Percentiles rank a stretch among this genome's conserved stretches.
Conservation (phyloP, 2,113 vertebrate species). For the Microtus pennsylvanicus region DNA sequence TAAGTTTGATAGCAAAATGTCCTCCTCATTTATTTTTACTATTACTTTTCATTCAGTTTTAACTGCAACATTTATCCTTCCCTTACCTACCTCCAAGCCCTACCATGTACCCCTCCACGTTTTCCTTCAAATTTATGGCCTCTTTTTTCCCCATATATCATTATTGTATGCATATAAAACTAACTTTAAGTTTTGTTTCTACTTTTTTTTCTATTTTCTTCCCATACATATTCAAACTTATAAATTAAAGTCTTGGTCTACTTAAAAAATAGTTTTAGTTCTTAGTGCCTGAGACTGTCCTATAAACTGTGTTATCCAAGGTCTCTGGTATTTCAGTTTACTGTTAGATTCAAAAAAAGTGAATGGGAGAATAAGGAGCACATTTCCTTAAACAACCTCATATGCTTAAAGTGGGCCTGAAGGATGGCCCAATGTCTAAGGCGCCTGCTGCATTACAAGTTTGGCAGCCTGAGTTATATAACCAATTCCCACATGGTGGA, state of each 20-base stretch:
- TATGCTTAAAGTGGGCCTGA: neutral
- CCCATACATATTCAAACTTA: neutral
- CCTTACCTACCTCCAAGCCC: neutral
- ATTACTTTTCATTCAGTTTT: neutral
- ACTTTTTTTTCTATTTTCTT: neutral
- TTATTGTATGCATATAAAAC: neutral
- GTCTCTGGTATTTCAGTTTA: neutral
- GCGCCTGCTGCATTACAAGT: too few relatives aligned
- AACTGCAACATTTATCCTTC: neutral
- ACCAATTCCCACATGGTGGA: neutral
- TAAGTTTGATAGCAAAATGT: neutral
- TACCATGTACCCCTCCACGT: neutral
- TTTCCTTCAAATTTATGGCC: neutral
- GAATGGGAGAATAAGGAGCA: neutral
- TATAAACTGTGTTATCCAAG: neutral
- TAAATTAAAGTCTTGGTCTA: neutral
- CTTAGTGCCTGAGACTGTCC: neutral
- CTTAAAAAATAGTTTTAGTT: neutral
- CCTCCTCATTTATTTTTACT: neutral
- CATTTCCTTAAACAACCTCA: constrained; percentile 5
- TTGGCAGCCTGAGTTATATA: neutral
- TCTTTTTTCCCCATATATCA: neutral
- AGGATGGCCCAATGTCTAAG: neutral
- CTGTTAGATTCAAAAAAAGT: neutral
- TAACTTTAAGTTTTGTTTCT: neutral